phyloP scores from a whole-genome alignment of 2,888 invertebrate species.

The Dastarcus helophoroides region DNA sequence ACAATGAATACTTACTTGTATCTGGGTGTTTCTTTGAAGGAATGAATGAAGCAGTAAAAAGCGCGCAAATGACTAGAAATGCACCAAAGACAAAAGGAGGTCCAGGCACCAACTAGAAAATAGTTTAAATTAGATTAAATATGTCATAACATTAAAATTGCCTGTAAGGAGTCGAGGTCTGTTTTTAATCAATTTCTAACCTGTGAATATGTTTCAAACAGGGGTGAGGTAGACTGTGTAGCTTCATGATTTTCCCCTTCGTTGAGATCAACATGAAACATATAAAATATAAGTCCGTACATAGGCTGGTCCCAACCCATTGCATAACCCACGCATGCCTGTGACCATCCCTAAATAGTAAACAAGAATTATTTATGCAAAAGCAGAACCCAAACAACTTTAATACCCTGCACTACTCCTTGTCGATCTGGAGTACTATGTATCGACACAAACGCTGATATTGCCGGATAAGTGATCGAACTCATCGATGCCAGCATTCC shows the following conservation, averaged over 20 bases:
- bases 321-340: conserved; percentile 95
- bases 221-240: conserved; percentile 39
- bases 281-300: conserved; percentile 96
- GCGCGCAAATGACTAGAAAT: conserved; percentile 87
- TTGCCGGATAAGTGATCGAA: conserved; percentile 96
- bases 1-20: conserved; percentile 46
- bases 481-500: conserved; percentile 92
- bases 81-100: conserved; percentile 98
- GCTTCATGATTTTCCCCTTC: conserved; percentile 47
- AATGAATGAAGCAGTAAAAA: conserved; percentile 83
- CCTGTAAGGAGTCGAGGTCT: too few species aligned
- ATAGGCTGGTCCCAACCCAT: conserved; percentile 97
- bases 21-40: conserved; percentile 41
- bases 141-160: background rate
- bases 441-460: conserved; percentile 95
- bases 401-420: conserved; percentile 50
- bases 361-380: too few species aligned
- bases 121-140: conserved; percentile 7
- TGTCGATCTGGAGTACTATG: conserved; percentile 97
- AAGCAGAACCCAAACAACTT: too few species aligned
- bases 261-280: conserved; percentile 96
- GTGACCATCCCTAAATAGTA: conserved; percentile 77
- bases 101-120: conserved; percentile 73
- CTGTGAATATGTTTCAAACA: conserved; percentile 43
- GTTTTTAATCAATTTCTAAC: conserved; percentile 24